Evolutionary conservation across 1,140 invertebrate genomes (phyloP).

Genomic region (Neotoxoptera formosana): DNA sequence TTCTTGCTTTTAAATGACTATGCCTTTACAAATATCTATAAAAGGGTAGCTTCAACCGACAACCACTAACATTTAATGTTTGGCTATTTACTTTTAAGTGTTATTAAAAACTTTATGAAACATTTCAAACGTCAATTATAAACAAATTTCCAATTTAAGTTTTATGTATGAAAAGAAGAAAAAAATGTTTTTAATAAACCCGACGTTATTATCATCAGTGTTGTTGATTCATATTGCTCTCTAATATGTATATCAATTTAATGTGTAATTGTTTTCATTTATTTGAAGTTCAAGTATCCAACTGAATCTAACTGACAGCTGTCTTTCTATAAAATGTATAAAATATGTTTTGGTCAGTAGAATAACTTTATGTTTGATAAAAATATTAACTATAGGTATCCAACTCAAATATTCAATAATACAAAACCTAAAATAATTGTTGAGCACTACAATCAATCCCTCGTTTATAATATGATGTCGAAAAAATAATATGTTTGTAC

Average conservation of each 20-base stretch:
- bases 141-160: neutral
- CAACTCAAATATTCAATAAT: neutral
- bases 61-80: slow-evolving; percentile 4
- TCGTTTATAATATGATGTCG: neutral
- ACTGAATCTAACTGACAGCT: neutral
- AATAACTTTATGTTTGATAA: neutral
- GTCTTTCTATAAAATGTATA: neutral
- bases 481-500: neutral
- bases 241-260: too few relatives aligned
- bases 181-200: neutral
- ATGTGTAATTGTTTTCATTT: neutral
- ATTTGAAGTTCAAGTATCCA: neutral
- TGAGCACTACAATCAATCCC: neutral
- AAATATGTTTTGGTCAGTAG: neutral
- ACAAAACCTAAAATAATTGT: neutral
- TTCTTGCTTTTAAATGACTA: neutral
- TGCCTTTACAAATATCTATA: neutral
- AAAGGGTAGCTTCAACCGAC: neutral
- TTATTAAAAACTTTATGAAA: slow-evolving; percentile 9
- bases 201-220: neutral
- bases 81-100: neutral
- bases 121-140: neutral
- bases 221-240: neutral
- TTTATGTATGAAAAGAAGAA: neutral
- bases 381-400: neutral